Base-by-base conservation (phyloP, 2,113 vertebrate species). In the Catagonus wagneri region DNA sequence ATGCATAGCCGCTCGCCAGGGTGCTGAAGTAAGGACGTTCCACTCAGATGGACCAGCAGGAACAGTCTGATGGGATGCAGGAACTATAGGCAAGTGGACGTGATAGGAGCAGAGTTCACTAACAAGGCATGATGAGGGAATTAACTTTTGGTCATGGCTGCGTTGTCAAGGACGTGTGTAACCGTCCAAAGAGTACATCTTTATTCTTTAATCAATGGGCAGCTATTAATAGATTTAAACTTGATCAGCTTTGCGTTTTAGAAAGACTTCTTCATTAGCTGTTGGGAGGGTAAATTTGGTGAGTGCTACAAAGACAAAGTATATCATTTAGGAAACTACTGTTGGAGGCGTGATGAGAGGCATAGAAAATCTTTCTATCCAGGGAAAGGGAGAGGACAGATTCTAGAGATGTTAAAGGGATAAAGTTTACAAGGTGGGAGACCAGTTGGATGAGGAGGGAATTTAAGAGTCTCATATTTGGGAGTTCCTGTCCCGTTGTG, bases 161-260 rank as follows among this genome's bases (percentile, higher is more conserved):
- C 11, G 0, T 50, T 61, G 17, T 63, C 76, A 88, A 94, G 76
- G 76, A 84, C 71, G 0, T 20, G 20, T 83, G 39, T 39, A 74
- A 34, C 23, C 19, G 9, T 34, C 56, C 92, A 25, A 56, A 89
- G 50, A 85, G n/a, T 36, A 81, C 72, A 50, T 71, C 80, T 90
- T 87, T 71, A 63, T 39, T 88, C 11, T 87, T 54, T 60, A 56
- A 83, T 94, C 94, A 72, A 4, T 84, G 36, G 50, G 25, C 66
- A 84, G 25, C 85, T 95, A 84, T 83, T 86, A 63, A 89, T 84
- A 83, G 93, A 83, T 52, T 83, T 86, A 75, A 71, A 93, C 54
- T 74, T 76, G 94, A 94, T 84, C 80, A 87, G 44, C 84, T 95
- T 80, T 83, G 71, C 87, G 76, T n/a, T 78, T 63, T 88, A 52